Evolutionary conservation across 2,888 invertebrate species (phyloP), one percentile per base, ranked within the genome.

Genomic region (Fragum sueziense): DNA sequence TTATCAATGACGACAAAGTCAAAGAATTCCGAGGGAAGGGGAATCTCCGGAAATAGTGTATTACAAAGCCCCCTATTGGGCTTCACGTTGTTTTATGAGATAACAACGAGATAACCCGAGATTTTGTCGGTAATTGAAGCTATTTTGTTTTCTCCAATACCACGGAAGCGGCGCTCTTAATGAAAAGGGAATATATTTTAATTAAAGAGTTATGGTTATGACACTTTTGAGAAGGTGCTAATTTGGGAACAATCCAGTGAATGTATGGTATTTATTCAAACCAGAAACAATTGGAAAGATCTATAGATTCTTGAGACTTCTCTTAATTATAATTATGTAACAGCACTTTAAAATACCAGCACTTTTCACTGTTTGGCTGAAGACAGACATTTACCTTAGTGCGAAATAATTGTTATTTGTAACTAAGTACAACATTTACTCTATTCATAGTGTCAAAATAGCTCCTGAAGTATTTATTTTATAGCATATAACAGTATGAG

Each of bases 81-180:
- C 33, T 57, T 41, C 57, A 34, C 57, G 71, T 41, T 67, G 71
- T 4, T 29, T 57, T 52, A 71, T 76, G n/a, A 37, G 71, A 76
- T 76, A 59, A 25, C 34, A n/a, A 47, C 59, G 68, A 76, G 76
- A 76, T 71, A 68, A 70, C 57, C 41, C 67, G 76, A 67, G 71
- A 68, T 71, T 71, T 67, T 27, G 29, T 14, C 47, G 67, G 67
- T 71, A 67, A 34, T 51, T 75, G 41, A 27, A 70, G 70, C 70
- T 61, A 61, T 22, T 61, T 61, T 47, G 47, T 47, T 47, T 47
- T 47, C 47, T 47, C 17, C 47, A 73, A 57, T 33, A 85, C 17
- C 47, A 9, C 14, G 37, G 47, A 4, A 20, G 47, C 47, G 14
- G 47, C 2, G 47, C n/a, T 47, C 47, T 47, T 47, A 47, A 47